phyloP scores from a whole-genome alignment of 2,888 invertebrate species.

The Eilema depressum region DNA sequence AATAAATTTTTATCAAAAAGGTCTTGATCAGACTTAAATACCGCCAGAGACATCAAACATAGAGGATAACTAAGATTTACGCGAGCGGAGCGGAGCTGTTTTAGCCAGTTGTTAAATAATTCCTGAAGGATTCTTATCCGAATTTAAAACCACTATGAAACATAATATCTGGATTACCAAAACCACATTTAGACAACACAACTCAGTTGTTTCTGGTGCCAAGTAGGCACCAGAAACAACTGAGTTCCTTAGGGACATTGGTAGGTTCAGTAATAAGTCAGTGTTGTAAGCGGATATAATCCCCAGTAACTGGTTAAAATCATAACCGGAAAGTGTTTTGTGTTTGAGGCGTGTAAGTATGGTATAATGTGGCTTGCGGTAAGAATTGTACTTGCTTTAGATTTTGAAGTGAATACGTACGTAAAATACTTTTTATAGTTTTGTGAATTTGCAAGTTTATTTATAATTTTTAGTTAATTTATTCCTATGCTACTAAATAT shows the following conservation, averaged over 20 bases:
- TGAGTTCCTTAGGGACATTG: neutral
- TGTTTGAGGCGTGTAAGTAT: neutral
- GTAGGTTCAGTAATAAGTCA: neutral
- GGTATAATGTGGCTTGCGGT: neutral
- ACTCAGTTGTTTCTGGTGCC: neutral
- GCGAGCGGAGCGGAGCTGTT: too few relatives aligned
- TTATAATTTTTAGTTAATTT: neutral
- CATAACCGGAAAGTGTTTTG: neutral
- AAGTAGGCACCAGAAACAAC: too few relatives aligned
- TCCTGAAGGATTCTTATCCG: neutral
- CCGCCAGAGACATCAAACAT: neutral
- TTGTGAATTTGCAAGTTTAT: neutral
- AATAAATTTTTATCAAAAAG: too few relatives aligned
- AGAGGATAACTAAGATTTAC: too few relatives aligned
- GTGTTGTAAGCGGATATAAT: constrained; percentile 1
- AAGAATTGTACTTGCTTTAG: neutral
- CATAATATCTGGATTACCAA: neutral
- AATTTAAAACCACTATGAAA: neutral
- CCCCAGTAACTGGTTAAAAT: neutral
- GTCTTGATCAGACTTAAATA: too few relatives aligned
- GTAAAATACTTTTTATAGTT: neutral
- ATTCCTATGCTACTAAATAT: too few relatives aligned
- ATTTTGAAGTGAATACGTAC: neutral
- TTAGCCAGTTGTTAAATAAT: neutral
- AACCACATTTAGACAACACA: neutral